A percentile compares a stretch with the other conserved stretches of the same genome.
These are phyloP conservation scores for Leontopithecus rosalia DNA, from an alignment of 2,797 vertebrate species.

Conservation along the genomic window DNA sequence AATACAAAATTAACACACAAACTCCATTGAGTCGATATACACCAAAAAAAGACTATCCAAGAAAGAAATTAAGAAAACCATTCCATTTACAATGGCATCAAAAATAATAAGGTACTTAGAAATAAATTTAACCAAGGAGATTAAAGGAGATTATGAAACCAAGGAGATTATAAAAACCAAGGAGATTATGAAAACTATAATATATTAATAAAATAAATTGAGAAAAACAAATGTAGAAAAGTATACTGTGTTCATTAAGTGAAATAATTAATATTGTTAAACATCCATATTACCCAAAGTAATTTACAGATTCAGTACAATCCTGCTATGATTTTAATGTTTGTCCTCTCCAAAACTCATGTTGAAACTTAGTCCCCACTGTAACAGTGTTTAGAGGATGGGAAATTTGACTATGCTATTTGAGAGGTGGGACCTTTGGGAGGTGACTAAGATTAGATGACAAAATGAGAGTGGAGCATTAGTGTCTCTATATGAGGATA, in stretches of 20 bases:
- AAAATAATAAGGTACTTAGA: neutral
- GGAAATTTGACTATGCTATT: neutral
- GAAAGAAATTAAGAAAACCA: neutral
- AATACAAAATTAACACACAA: neutral
- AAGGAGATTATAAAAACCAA: neutral
- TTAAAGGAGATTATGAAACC: neutral
- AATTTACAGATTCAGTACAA: neutral
- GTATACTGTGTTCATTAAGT: neutral
- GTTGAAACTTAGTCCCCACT: neutral
- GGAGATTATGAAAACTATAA: neutral
- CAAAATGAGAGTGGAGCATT: neutral
- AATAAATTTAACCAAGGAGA: neutral
- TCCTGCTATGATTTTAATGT: neutral
- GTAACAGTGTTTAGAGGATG: neutral
- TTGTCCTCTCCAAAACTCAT: neutral
- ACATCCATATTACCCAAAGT: neutral
- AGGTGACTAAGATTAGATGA: neutral
- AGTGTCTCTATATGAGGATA: neutral
- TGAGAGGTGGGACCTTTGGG: neutral
- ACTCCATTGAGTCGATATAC: neutral
- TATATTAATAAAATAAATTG: neutral
- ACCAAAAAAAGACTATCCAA: neutral
- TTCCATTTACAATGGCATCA: neutral
- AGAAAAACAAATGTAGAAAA: neutral
- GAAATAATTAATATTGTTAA: neutral